Evolutionary conservation across 2,888 invertebrate genomes (phyloP).

Genomic region (Eristalis tenax): DNA sequence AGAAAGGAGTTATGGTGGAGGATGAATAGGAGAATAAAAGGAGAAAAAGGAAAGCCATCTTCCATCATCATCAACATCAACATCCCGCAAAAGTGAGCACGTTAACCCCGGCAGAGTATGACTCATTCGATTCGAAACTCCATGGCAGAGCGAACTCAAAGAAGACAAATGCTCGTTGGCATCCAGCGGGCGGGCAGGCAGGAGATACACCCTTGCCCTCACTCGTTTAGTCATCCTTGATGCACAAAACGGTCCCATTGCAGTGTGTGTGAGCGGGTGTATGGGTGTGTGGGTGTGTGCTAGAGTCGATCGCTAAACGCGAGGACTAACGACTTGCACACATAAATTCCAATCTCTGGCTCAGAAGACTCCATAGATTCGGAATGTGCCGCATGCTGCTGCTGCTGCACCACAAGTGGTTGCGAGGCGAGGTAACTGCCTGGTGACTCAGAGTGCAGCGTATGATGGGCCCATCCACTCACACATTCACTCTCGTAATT

Average conservation of each 20-base stretch:
- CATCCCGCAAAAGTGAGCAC: slow-evolving; percentile 53
- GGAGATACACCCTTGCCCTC: not conserved
- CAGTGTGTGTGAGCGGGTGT: too few relatives aligned
- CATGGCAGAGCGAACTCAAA: slow-evolving; percentile 17
- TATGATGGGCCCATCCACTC: not conserved
- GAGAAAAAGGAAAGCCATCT: slow-evolving; percentile 33
- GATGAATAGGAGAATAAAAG: slow-evolving; percentile 16
- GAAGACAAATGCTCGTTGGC: slow-evolving; percentile 67
- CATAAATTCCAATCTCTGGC: slow-evolving; percentile 63
- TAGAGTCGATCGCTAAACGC: slow-evolving; percentile 13
- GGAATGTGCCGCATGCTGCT: slow-evolving; percentile 47
- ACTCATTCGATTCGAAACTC: slow-evolving; percentile 63
- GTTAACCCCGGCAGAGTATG: slow-evolving; percentile 68
- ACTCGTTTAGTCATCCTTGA: slow-evolving; percentile 59
- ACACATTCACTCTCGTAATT: slow-evolving; percentile 42
- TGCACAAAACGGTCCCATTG: slow-evolving; percentile 39
- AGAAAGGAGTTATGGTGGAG: not conserved
- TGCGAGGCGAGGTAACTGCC: slow-evolving; percentile 33
- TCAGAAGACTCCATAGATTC: slow-evolving; percentile 56
- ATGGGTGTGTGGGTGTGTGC: slow-evolving; percentile 39
- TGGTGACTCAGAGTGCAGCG: slow-evolving; percentile 63
- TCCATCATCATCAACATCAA: slow-evolving; percentile 48
- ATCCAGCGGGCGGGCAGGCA: slow-evolving; percentile 9
- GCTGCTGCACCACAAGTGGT: slow-evolving; percentile 67
- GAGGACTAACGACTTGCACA: slow-evolving; percentile 51